Conservation (phyloP, 2,888 invertebrate genomes). For the Meliscaeva auricollis region DNA sequence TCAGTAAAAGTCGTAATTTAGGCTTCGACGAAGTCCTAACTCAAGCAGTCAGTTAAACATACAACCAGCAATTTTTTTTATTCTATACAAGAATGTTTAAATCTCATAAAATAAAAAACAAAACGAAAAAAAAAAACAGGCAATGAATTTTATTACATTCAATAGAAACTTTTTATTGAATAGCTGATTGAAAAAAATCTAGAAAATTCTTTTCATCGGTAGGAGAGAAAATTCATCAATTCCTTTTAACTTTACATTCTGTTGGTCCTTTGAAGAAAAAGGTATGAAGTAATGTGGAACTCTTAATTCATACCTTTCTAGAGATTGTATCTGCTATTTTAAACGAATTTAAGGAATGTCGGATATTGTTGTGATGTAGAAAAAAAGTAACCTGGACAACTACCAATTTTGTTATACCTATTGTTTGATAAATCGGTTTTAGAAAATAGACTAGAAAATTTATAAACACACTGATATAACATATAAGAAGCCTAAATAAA, state of each 20-base stretch:
- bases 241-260: neutral
- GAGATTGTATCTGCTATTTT: no score
- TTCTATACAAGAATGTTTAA: no score
- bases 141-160: slow-evolving; percentile 2
- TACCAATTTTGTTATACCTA: no score
- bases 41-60: slow-evolving; percentile 7
- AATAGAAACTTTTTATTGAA: slow-evolving; percentile 16
- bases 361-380: no score
- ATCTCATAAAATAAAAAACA: no score
- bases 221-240: neutral
- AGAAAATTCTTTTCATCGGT: neutral
- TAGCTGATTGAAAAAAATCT: neutral
- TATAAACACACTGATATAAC: no score
- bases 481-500: no score
- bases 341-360: no score
- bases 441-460: no score
- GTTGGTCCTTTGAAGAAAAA: neutral
- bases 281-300: neutral
- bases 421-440: no score
- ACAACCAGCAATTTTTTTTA: neutral
- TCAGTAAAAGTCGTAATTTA: slow-evolving; percentile 6
- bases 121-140: neutral
- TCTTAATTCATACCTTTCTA: neutral
- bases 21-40: neutral
- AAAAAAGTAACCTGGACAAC: no score